Conservation (phyloP, 2,113 vertebrate genomes). For the Microtus pennsylvanicus region DNA sequence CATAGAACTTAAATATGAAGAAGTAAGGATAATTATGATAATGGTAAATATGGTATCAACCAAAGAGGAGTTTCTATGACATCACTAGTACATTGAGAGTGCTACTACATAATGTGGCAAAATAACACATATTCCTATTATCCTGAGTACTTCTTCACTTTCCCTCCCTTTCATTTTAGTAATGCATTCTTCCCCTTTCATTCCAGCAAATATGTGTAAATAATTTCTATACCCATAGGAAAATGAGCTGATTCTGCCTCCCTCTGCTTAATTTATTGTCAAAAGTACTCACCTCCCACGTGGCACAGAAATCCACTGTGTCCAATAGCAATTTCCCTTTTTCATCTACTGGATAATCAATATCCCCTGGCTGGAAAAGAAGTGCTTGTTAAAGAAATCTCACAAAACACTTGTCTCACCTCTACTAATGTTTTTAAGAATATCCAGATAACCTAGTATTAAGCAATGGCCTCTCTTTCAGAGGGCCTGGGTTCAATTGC, state of each 20-base stretch:
- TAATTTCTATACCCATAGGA: background rate
- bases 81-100: background rate
- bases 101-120: background rate
- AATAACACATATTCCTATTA: too few species aligned
- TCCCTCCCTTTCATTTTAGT: too few species aligned
- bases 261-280: background rate
- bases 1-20: background rate
- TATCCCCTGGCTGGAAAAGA: slow-evolving; percentile 80
- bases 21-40: too few species aligned
- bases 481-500: background rate
- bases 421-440: background rate
- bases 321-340: slow-evolving; percentile 64
- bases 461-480: background rate
- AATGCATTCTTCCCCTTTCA: too few species aligned
- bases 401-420: background rate
- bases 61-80: background rate
- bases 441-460: background rate
- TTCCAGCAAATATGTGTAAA: background rate
- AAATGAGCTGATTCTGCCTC: accelerated
- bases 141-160: too few species aligned
- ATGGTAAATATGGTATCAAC: accelerated
- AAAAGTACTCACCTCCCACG: slow-evolving; percentile 58
- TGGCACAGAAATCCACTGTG: slow-evolving; percentile 54
- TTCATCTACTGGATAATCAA: slow-evolving; percentile 83
- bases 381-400: background rate